phyloP scores from a whole-genome alignment of 2,888 invertebrate species.

The Bellardia bayeri region DNA sequence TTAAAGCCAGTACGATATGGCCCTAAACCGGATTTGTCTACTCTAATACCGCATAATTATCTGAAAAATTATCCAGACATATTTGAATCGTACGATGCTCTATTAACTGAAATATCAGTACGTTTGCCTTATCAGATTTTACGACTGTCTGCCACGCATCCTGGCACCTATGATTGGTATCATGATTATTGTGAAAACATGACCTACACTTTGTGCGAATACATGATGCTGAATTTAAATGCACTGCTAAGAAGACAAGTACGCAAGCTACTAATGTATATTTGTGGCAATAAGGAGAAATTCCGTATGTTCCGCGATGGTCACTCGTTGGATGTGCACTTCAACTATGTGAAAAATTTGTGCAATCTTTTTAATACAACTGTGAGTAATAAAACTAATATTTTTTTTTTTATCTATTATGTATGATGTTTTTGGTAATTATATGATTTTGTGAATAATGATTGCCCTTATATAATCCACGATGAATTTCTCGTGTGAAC shows the following conservation, averaged over 20 bases:
- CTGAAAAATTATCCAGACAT: slow-evolving; percentile 96
- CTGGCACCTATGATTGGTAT: slow-evolving; percentile 82
- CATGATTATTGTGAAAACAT: slow-evolving; percentile 89
- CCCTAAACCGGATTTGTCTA: slow-evolving; percentile 96
- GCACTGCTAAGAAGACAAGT: slow-evolving; percentile 93
- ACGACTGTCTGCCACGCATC: slow-evolving; percentile 82
- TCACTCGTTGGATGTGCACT: slow-evolving; percentile 95
- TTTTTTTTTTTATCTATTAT: neutral
- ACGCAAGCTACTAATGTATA: slow-evolving; percentile 94
- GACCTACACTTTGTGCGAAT: slow-evolving; percentile 92
- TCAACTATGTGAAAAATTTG: slow-evolving; percentile 87
- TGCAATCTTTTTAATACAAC: slow-evolving; percentile 82
- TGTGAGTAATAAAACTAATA: slow-evolving; percentile 76
- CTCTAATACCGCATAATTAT: slow-evolving; percentile 96
- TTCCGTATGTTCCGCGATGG: slow-evolving; percentile 97
- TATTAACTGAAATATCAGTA: slow-evolving; percentile 97
- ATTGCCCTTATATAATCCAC: no score
- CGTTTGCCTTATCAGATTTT: slow-evolving; percentile 96
- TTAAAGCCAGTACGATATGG: slow-evolving; percentile 92
- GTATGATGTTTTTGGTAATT: no score
- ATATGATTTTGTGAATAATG: no score
- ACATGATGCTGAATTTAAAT: slow-evolving; percentile 94
- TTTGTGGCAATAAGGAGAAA: slow-evolving; percentile 97
- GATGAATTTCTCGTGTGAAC: neutral
- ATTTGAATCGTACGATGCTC: slow-evolving; percentile 96